phyloP scores from a whole-genome alignment of 2,113 vertebrate species.

The Cettia cetti region DNA sequence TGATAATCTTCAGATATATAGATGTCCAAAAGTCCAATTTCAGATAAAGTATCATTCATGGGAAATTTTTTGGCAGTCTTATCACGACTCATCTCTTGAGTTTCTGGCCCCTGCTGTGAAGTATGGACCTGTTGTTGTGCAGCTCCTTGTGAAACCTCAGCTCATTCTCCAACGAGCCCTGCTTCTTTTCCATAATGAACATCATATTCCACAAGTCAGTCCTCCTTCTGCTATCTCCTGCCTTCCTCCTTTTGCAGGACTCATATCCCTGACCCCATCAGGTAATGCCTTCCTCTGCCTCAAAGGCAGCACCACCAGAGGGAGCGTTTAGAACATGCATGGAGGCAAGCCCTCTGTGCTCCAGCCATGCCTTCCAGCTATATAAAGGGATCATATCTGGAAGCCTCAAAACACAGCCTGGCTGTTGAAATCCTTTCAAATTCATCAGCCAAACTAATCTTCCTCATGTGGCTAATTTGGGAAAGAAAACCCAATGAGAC shows the following conservation, averaged over 20 bases:
- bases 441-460: background rate
- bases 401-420: background rate
- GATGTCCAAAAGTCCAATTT: background rate
- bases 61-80: background rate
- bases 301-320: background rate
- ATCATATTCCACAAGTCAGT: background rate
- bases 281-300: background rate
- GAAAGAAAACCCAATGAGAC: background rate
- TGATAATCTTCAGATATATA: background rate
- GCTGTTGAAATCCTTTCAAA: background rate
- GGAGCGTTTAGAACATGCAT: background rate
- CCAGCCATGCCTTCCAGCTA: background rate
- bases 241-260: background rate
- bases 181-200: background rate
- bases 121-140: background rate
- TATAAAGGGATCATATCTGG: background rate
- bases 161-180: background rate
- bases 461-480: background rate
- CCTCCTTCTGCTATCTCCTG: background rate
- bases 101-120: background rate
- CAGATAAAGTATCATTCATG: background rate
- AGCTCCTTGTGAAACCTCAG: background rate
- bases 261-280: background rate
- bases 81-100: background rate
- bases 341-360: background rate